Evolutionary conservation across 2,113 vertebrate species (phyloP), one percentile per base, ranked within the genome.

Genomic region (Casuarius casuarius): DNA sequence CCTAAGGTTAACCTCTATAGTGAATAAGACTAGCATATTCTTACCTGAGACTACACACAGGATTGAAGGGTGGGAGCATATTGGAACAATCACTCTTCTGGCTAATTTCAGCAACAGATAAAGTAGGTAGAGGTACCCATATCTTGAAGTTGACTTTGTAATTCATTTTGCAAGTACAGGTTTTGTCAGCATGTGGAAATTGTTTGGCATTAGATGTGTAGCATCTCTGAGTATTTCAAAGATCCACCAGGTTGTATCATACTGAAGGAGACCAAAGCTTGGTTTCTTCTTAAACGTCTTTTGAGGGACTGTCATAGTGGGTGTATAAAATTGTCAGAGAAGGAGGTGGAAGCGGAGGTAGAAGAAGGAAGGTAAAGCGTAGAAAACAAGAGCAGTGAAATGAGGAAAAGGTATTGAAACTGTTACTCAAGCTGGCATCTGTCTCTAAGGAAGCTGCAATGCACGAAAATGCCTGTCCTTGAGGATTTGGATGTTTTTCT

Each of bases 1-100:
- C 21, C 22, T 2, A 0, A 1, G 3, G 28, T 65, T 89, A 31
- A 58, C 59, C 3, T 1, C 56, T 29, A 28, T 26, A 19, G 2
- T 38, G 61, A 84, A 77, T 35, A 44, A 2, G 1, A 68, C 21
- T 61, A 68, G 52, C n/a, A 72, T 2, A 76, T 89, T 68, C 65
- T 95, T 48, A n/a, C 31, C 33, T 70, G 59, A 73, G 92, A 40
- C 12, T 70, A 29, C 25, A 10, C 4, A 2, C 33, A 51, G 25
- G 11, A 56, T 70, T 70, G 54, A 90, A 86, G 72, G 23, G 21
- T 73, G 49, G 58, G 48, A 77, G 18, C 38, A 15, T 42, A 21
- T 29, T 89, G 59, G n/a, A 67, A 28, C 71, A 44, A 59, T 38
- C 67, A 22, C 10, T 28, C 5, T 78, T 83, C 3, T 3, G 12